A percentile compares a stretch with the other conserved stretches of the same genome.
These are phyloP conservation scores for Agrilus planipennis DNA, from an alignment of 1,140 invertebrate species.

Conservation along the genomic window DNA sequence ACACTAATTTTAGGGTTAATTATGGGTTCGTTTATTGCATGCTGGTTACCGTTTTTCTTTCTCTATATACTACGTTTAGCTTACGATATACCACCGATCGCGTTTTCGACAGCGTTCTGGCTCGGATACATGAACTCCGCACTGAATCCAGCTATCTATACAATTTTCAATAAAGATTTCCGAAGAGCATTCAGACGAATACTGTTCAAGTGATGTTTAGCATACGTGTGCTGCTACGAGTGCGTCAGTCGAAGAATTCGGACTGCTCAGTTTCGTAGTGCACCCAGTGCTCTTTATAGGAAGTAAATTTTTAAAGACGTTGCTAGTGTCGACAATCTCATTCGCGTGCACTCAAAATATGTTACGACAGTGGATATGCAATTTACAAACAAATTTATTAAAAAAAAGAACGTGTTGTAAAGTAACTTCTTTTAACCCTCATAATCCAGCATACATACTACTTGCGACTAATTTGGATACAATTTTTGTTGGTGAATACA, in stretches of 20 bases:
- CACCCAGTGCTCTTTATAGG: conserved; percentile 38
- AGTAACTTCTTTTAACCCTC: no score
- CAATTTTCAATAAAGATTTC: conserved; percentile 99
- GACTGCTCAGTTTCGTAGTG: conserved; percentile 44
- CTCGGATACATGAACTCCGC: conserved; percentile 96
- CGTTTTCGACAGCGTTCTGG: conserved; percentile 96
- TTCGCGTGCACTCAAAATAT: conserved; percentile 11
- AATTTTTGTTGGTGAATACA: no score
- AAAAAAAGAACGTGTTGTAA: no score
- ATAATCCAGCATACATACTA: no score
- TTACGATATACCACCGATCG: conserved; percentile 65
- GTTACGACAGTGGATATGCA: background rate
- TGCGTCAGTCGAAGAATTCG: conserved; percentile 47
- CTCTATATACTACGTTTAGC: conserved; percentile 80
- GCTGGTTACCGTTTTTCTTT: conserved; percentile 98
- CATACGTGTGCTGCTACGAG: conserved; percentile 58
- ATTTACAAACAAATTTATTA: conserved; percentile 5
- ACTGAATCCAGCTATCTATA: conserved; percentile 95
- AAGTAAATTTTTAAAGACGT: conserved; percentile 25
- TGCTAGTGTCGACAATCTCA: conserved; percentile 26
- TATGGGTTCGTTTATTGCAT: conserved; percentile 97
- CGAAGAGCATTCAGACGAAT: conserved; percentile 88
- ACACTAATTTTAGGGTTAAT: conserved; percentile 95
- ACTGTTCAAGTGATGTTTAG: conserved; percentile 84
- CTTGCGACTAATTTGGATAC: no score